Conservation (phyloP, 2,888 invertebrate species). For the Thera obeliscata region DNA sequence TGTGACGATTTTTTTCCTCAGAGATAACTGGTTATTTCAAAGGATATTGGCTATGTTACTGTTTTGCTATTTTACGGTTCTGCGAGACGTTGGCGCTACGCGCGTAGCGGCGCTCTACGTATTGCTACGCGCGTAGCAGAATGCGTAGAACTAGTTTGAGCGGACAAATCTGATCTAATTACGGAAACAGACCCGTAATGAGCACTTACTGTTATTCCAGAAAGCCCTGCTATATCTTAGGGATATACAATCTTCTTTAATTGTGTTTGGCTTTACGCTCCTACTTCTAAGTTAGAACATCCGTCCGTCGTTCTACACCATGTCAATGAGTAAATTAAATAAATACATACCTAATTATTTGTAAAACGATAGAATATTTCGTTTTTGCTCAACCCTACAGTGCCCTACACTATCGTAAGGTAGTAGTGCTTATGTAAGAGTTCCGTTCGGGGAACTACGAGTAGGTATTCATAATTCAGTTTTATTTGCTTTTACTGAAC, state of each 20-base stretch:
- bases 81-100: constrained; percentile 2
- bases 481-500: too few relatives aligned
- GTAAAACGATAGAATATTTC: background rate
- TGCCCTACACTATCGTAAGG: too few relatives aligned
- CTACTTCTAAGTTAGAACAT: constrained; percentile 3
- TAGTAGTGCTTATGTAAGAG: too few relatives aligned
- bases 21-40: too few relatives aligned
- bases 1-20: too few relatives aligned
- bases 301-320: constrained; percentile 2
- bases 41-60: background rate
- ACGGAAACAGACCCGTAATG: background rate
- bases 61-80: background rate
- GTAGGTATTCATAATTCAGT: background rate
- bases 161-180: background rate
- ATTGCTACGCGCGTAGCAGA: background rate
- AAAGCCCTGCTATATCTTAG: background rate
- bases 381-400: too few relatives aligned
- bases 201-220: background rate
- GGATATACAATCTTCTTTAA: background rate
- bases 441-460: too few relatives aligned
- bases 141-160: background rate
- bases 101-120: constrained; percentile 5
- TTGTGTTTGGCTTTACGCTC: background rate
- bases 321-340: background rate
- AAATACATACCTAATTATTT: background rate